Evolutionary conservation across 2,113 vertebrate genomes (phyloP), one percentile per base, ranked within the genome.

Genomic region (Megaceryle torquata): DNA sequence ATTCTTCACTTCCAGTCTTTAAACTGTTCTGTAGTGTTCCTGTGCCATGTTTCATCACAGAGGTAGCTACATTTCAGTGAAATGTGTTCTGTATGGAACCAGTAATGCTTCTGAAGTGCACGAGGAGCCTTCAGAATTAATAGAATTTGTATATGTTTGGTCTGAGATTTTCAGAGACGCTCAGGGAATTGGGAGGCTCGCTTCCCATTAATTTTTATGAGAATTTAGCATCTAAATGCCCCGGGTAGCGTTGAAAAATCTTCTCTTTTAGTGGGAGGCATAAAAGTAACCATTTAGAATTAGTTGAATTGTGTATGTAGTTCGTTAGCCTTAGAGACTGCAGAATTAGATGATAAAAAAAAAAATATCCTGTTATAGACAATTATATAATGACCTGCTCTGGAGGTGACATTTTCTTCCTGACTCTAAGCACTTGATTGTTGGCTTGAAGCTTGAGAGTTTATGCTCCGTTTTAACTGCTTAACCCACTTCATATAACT

Each of bases 171-270:
- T 51, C 43, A 14, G 43, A 93, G 84, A 16, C 0, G 2, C 82
- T 60, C 26, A 13, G 82, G 86, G 86, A 57, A 76, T 69, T 24
- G 50, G 57, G 72, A 88, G 15, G 35, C 65, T 92, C 72, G 4
- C 41, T 12, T 86, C 10, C 72, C 69, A 9, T 86, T 50, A 75
- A 82, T 89, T 86, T 37, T 65, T 14, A 88, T 88, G 60, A 78
- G 85, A 95, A 93, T 93, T 93, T 83, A 96, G 65, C 61, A 78
- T 83, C 93, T 80, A 83, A 86, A 86, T 82, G 75, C 79, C 87
- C 74, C 1, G 10, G n/a, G 39, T 88, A 53, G 85, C 79, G 75
- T 43, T 94, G 95, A 75, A 91, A 89, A 84, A 88, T 60, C 72
- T 86, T 33, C 86, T 50, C 10, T 84, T 95, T 93, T 78, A 94